phyloP scores from a whole-genome alignment of 1,140 invertebrate species.

The Drosophila kohkoa region DNA sequence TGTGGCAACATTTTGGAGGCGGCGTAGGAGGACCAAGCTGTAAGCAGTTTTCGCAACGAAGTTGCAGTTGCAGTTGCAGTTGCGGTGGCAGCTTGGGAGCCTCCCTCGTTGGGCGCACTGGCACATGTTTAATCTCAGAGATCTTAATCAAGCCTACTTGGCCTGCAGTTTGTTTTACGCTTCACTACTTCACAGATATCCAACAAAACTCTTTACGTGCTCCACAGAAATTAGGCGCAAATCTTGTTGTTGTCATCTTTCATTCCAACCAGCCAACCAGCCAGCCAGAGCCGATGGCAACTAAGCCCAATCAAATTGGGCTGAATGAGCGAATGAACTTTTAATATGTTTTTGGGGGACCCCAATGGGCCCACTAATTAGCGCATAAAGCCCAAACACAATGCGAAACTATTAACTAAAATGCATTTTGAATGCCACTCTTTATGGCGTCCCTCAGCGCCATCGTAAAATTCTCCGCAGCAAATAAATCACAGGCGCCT shows the following conservation, averaged over 20 bases:
- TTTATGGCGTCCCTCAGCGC: slow-evolving; percentile 65
- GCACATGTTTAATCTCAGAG: slow-evolving; percentile 75
- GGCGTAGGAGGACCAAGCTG: slow-evolving; percentile 42
- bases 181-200: slow-evolving; percentile 50
- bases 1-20: slow-evolving; percentile 49
- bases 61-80: slow-evolving; percentile 10
- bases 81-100: not conserved
- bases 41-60: not conserved
- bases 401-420: slow-evolving; percentile 75
- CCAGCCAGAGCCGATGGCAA: not conserved
- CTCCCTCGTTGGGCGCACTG: slow-evolving; percentile 20
- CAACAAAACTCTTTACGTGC: slow-evolving; percentile 66
- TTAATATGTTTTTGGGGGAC: not conserved
- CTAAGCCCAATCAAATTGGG: slow-evolving; percentile 1
- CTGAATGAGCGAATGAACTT: not conserved
- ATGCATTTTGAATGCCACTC: slow-evolving; percentile 72
- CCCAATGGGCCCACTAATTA: slow-evolving; percentile 61
- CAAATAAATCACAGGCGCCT: slow-evolving; percentile 70
- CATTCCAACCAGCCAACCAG: not conserved
- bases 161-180: slow-evolving; percentile 46
- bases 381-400: slow-evolving; percentile 72
- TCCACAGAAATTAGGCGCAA: slow-evolving; percentile 77
- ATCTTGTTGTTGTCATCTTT: slow-evolving; percentile 65
- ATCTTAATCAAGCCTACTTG: slow-evolving; percentile 74
- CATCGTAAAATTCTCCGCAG: slow-evolving; percentile 71